These are phyloP conservation scores for Heliconius congener DNA, from an alignment of 1,140 invertebrate species.

Conservation along the genomic window DNA sequence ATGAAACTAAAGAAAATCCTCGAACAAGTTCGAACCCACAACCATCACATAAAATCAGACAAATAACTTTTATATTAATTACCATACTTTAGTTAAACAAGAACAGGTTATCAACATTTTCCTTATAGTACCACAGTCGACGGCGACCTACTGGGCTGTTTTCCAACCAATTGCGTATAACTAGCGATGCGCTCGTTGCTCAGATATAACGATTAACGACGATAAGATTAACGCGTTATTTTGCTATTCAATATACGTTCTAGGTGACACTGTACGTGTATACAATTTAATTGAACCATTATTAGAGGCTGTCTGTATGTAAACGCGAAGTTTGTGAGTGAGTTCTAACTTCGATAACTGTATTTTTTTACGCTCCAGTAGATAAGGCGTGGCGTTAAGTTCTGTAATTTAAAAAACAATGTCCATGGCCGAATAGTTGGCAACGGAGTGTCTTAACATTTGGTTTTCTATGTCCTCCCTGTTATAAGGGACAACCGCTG, in stretches of 20 bases:
- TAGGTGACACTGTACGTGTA: background rate
- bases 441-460: too few species aligned
- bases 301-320: too few species aligned
- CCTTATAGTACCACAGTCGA: background rate
- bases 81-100: background rate
- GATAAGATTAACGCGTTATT: background rate
- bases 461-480: too few species aligned
- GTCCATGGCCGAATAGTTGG: too few species aligned
- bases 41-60: background rate
- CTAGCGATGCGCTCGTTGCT: slow-evolving; percentile 26
- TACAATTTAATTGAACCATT: too few species aligned
- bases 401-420: too few species aligned
- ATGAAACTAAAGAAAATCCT: background rate
- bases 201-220: background rate
- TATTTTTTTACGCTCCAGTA: too few species aligned
- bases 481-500: too few species aligned
- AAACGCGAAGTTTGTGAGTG: too few species aligned
- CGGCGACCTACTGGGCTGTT: slow-evolving; percentile 43
- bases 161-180: slow-evolving; percentile 44
- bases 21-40: background rate
- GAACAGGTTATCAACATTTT: slow-evolving; percentile 24
- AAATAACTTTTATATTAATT: background rate
- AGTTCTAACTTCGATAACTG: too few species aligned
- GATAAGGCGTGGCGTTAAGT: too few species aligned
- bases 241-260: background rate